Conservation (phyloP, 2,888 invertebrate genomes). For the Pandemis cinnamomeana region DNA sequence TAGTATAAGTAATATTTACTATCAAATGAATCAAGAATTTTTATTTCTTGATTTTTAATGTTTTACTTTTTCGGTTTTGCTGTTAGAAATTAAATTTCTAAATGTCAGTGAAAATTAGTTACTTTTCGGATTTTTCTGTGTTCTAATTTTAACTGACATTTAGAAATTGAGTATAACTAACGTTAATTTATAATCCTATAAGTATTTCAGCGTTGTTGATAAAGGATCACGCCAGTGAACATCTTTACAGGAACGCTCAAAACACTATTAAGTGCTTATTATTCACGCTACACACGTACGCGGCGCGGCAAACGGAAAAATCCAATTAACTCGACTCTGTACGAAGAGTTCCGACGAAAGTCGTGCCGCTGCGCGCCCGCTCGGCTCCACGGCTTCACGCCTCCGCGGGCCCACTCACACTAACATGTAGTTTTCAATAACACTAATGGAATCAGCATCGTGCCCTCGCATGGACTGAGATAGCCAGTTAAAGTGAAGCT, state of each 20-base stretch:
- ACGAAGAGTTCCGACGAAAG: slow-evolving; percentile 69
- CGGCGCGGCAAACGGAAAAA: slow-evolving; percentile 78
- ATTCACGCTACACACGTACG: slow-evolving; percentile 74
- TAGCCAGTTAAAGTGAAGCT: not conserved
- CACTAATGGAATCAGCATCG: slow-evolving; percentile 67
- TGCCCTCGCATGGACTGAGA: not conserved
- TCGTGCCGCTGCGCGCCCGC: slow-evolving; percentile 46
- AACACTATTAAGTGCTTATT: slow-evolving; percentile 74
- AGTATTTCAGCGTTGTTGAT: slow-evolving; percentile 3
- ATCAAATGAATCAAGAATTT: no score
- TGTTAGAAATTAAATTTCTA: no score
- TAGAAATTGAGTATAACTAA: not conserved
- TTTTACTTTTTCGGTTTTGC: no score
- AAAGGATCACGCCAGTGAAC: slow-evolving; percentile 24
- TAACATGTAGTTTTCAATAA: slow-evolving; percentile 76
- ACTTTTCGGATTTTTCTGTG: no score
- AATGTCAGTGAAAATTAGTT: no score
- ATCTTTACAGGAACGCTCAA: slow-evolving; percentile 42
- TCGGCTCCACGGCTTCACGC: slow-evolving; percentile 45
- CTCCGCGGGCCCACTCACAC: slow-evolving; percentile 54
- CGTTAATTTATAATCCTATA: slow-evolving; percentile 7
- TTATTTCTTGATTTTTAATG: no score
- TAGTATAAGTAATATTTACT: no score
- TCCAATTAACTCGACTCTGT: slow-evolving; percentile 81
- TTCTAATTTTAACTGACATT: no score